Base-by-base conservation (phyloP, 2,888 invertebrate species). In the Phyllotreta cruciferae region DNA sequence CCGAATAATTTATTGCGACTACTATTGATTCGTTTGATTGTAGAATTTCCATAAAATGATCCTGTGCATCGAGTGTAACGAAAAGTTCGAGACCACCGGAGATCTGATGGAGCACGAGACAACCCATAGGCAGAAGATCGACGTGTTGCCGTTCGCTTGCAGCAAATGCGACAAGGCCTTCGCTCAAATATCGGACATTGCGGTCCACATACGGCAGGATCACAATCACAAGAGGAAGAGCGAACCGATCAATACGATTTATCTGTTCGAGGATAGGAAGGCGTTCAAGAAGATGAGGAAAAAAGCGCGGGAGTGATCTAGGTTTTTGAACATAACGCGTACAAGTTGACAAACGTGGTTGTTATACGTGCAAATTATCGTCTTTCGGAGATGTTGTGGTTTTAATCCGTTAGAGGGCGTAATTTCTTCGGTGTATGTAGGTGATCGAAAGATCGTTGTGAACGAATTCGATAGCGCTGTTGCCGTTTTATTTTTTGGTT, bases 161-260 rank as follows among this genome's bases (percentile, higher is more conserved):
- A 79, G 77, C 64, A 79, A 76, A 64, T 79, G 79, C 58, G 75
- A 78, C 67, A 75, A 73, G 49, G 76, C 75, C 1, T 79, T 78
- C 67, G 71, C 74, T 0, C 73, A 72, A 58, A 78, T 77, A n/a
- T 67, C 72, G 14, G 77, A 77, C 49, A 73, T 79, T 4, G 74
- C 75, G 14, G 62, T 69, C 4, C 79, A 79, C 64, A 69, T 79
- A 56, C 66, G 76, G 44, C 66, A 62, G 45, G 73, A 71, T 35
- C 79, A 79, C 66, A 67, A 54, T 36, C 70, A 69, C 34, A 70
- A 67, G 45, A 56, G 56, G 13, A 62, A 64, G 52, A 34, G 47
- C n/a, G 52, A 62, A 11, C 14, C 13, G 10, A 13, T 24, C 24
- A 24, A 24, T 4, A 24, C 24, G 2, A 24, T 24, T 24, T 24